Evolutionary conservation across 2,888 invertebrate genomes (phyloP).

Genomic region (Pachydiplax longipennis): DNA sequence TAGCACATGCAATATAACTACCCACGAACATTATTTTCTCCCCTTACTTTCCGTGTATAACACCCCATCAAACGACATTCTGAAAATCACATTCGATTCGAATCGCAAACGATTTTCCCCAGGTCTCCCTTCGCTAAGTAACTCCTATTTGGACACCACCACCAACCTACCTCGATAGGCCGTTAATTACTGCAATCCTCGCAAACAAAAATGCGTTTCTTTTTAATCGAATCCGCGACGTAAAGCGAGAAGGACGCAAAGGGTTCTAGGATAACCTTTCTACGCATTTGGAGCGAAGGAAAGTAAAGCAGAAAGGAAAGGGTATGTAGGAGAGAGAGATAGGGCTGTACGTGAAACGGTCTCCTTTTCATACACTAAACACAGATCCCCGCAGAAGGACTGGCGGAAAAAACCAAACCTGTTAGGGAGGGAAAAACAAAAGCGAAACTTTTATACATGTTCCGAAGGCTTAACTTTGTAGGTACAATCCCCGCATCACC

Average conservation of each 20-base stretch:
- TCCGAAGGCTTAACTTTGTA: slow-evolving; percentile 36
- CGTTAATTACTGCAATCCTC: neutral
- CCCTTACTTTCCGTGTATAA: no score
- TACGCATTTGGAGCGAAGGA: no score
- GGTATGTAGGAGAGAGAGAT: neutral
- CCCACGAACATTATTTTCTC: no score
- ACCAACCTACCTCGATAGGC: neutral
- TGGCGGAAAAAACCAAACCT: neutral
- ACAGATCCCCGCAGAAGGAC: neutral
- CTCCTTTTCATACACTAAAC: neutral
- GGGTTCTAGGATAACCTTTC: neutral
- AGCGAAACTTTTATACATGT: slow-evolving; percentile 29
- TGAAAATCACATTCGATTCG: no score
- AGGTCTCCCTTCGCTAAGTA: no score
- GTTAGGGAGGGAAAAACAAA: neutral
- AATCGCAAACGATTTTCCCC: no score
- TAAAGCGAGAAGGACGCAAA: neutral
- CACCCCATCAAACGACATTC: no score
- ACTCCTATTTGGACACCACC: no score
- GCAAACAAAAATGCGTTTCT: neutral
- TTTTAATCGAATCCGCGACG: neutral
- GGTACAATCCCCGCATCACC: slow-evolving; percentile 27
- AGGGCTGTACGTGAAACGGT: neutral
- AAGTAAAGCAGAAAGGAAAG: neutral
- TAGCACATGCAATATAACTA: no score